A percentile compares a stretch with the other conserved stretches of the same genome.
phyloP scores from a whole-genome alignment of 2,113 vertebrate species.

The Microcebus jonahi region DNA sequence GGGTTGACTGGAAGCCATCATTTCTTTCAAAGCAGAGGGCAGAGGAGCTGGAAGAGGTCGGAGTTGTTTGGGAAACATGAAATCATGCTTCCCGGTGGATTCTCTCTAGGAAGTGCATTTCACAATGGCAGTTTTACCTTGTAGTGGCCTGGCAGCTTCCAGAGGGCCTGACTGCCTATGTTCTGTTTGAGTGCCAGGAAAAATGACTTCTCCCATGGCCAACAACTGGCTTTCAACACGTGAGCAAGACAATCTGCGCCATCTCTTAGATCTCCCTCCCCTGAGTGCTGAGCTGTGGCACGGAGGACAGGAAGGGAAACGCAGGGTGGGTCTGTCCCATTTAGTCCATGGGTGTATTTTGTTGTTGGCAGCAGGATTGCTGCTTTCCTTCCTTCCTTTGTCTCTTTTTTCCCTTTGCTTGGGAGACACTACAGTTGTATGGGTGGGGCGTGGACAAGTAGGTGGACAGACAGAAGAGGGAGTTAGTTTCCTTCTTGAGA shows the following conservation, averaged over 20 bases:
- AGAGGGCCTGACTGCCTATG: background rate
- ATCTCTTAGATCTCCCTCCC: background rate
- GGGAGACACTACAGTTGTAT: conserved; percentile 66
- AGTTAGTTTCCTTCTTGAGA: conserved; percentile 84
- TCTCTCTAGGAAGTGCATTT: background rate
- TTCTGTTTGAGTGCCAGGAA: background rate
- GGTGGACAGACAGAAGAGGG: conserved; percentile 81
- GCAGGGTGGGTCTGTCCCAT: background rate
- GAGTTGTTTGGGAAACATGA: background rate
- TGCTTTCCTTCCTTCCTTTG: too few relatives aligned
- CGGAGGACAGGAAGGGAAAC: background rate
- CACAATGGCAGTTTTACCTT: background rate
- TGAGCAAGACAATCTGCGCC: background rate
- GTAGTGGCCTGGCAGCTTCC: background rate
- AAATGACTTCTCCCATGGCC: background rate
- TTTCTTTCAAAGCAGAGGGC: background rate
- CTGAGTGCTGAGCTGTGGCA: background rate
- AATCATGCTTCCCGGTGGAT: rapidly evolving
- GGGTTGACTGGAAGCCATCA: background rate
- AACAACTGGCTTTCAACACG: background rate
- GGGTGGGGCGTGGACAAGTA: conserved; percentile 78
- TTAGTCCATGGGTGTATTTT: background rate
- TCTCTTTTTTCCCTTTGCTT: background rate
- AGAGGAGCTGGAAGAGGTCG: background rate
- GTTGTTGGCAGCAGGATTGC: background rate